These are phyloP conservation scores for Gymnopithys bicolor DNA, from an alignment of 2,797 vertebrate genomes.

Conservation along the genomic window DNA sequence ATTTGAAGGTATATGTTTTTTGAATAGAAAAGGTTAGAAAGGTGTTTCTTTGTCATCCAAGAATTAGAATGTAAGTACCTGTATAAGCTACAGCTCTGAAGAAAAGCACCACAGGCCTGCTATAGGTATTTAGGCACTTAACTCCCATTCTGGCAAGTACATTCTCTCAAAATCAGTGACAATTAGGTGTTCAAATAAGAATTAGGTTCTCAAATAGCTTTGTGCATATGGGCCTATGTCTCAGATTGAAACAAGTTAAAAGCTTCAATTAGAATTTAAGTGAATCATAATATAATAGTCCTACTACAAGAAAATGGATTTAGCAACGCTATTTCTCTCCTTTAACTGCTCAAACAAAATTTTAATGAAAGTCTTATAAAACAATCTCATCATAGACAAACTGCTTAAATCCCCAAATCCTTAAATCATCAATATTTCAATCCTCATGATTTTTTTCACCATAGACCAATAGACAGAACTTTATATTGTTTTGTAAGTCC, in stretches of 20 bases:
- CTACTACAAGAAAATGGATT: constrained; percentile 28
- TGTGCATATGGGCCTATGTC: not conserved
- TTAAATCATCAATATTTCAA: constrained; percentile 54
- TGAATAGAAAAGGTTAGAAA: not conserved
- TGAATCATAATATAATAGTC: not conserved
- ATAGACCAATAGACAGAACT: not conserved
- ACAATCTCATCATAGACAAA: constrained; percentile 7
- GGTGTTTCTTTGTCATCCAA: not conserved
- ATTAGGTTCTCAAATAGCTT: not conserved
- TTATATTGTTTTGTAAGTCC: constrained; percentile 22
- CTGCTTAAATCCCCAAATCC: constrained; percentile 54
- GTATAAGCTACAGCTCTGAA: not conserved
- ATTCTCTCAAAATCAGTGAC: not conserved
- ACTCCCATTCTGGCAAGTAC: not conserved
- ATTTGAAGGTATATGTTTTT: not conserved
- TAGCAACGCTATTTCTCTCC: constrained; percentile 9
- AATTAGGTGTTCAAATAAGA: constrained; percentile 7
- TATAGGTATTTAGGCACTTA: not conserved
- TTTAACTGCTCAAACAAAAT: constrained; percentile 55
- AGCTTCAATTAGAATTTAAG: constrained; percentile 17
- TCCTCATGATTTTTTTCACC: not conserved
- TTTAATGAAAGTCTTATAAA: constrained; percentile 62
- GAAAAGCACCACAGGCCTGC: not conserved
- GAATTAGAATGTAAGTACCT: not conserved
- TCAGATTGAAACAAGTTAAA: constrained; percentile 17